Base-by-base conservation (phyloP, 1,140 invertebrate species). In the Penaeus japonicus region DNA sequence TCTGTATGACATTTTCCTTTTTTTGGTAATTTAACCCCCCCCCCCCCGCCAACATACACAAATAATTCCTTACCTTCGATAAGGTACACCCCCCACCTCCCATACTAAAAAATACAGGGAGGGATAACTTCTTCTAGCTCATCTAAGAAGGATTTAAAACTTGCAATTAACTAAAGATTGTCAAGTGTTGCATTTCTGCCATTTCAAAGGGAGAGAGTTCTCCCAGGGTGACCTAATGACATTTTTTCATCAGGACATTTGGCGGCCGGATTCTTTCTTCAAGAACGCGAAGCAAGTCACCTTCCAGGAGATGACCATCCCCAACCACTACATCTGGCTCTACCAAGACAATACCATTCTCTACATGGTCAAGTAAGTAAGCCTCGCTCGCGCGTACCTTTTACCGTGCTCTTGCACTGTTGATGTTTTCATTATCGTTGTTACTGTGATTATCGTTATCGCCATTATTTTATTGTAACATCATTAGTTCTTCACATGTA, bases 241-340 rank as follows among this genome's bases (percentile, higher is more conserved):
- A 12, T 53, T 89, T 54, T 92, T 92, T 27, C 86, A 97, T 81
- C 97, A 97, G 91, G 96, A 97, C 90, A 97, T 97, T 95, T 98
- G 97, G 97, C 93, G 96, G 75, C 97, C 97, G 0, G 97, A 92
- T 86, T 92, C 92, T 10, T 92, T 92, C 89, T 92, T 92, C 91
- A 92, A 92, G 89, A 92, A 92, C 92, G 97, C 97, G 54, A 98
- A 98, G 93, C 96, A 96, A 15, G 97, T 98, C 0, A 97, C 96
- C 4, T 98, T 98, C 92, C 96, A 97, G 92, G 97, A 96, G 0
- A 98, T 98, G 97, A 98, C 96, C 70, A 97, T 98, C 90, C 97
- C 97, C 0, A 98, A 98, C 93, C 97, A 98, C 92, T 92, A 92
- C 85, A 79, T 92, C 57, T 92, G 92, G 92, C 91, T 92, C n/a